Percentiles rank a stretch among this genome's conserved stretches.
phyloP scores from a whole-genome alignment of 2,113 vertebrate species.

The Oreochromis aureus region DNA sequence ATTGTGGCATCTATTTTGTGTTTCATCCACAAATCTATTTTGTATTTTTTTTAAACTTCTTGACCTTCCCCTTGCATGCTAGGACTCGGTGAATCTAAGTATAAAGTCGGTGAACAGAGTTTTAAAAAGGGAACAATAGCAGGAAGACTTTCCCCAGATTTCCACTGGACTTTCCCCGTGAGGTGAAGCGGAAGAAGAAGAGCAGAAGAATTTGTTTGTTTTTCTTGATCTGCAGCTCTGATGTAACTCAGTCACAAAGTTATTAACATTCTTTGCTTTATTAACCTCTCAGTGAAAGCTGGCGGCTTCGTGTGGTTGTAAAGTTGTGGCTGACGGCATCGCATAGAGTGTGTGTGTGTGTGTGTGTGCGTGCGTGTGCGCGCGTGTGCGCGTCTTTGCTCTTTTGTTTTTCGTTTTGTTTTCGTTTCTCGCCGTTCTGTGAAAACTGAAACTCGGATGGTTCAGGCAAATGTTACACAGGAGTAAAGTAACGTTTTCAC shows the following conservation, averaged over 20 bases:
- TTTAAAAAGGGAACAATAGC: not conserved
- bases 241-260: not conserved
- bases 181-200: not conserved
- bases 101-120: not conserved
- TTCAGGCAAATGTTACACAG: not conserved
- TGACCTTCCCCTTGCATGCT: not conserved
- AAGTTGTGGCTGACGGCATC: not conserved
- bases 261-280: not conserved
- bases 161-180: not conserved
- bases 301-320: not conserved
- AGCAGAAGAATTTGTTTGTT: not conserved
- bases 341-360: rapidly evolving
- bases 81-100: not conserved
- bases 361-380: rapidly evolving
- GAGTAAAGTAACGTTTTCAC: not conserved
- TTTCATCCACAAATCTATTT: not conserved
- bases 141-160: not conserved
- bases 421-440: not conserved
- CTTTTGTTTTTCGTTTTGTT: not conserved
- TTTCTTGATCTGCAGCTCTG: not conserved
- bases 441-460: not conserved
- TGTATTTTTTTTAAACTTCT: not conserved
- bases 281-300: not conserved
- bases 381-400: not conserved
- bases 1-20: not conserved